Evolutionary conservation across 2,888 invertebrate genomes (phyloP).

Genomic region (Folsomia manolachei): DNA sequence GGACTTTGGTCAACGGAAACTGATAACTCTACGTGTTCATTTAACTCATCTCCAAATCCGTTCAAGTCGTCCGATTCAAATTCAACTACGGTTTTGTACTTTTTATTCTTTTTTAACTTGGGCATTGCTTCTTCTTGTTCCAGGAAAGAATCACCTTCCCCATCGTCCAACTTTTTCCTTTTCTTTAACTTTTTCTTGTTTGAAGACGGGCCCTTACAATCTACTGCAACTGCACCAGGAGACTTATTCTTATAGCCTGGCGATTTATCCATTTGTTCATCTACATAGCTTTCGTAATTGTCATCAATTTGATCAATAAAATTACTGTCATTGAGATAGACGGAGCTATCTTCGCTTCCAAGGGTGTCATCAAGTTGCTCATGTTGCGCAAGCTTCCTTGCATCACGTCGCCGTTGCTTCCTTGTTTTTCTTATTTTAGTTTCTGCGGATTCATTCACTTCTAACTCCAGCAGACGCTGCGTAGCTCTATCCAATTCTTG

Average conservation of each 20-base stretch:
- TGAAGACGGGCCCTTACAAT: constrained; percentile 25
- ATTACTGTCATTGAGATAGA: constrained; percentile 36
- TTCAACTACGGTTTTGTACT: constrained; percentile 34
- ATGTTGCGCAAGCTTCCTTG: constrained; percentile 1
- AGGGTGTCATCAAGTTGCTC: constrained; percentile 8
- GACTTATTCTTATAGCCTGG: constrained; percentile 10
- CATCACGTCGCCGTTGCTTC: constrained; percentile 29
- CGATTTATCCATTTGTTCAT: constrained; percentile 28
- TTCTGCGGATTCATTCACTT: constrained; percentile 24
- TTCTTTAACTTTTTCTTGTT: constrained; percentile 38
- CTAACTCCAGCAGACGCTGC: constrained; percentile 24
- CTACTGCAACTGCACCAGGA: neutral
- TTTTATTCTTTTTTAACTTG: constrained; percentile 42
- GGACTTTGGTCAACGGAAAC: neutral
- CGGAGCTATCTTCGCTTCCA: constrained; percentile 36
- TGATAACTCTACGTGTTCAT: neutral
- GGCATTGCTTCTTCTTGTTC: constrained; percentile 45
- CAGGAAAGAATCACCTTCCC: neutral
- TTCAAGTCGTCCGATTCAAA: constrained; percentile 25
- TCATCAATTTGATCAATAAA: constrained; percentile 40
- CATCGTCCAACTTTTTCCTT: constrained; percentile 52
- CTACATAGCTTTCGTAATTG: constrained; percentile 45
- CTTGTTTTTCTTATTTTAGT: constrained; percentile 31
- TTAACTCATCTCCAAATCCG: too few species aligned
- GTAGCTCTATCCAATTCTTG: constrained; percentile 40